Base-by-base conservation (phyloP, 37 sponge, comb jelly and placozoan species). In the Aplysina aerophoba region DNA sequence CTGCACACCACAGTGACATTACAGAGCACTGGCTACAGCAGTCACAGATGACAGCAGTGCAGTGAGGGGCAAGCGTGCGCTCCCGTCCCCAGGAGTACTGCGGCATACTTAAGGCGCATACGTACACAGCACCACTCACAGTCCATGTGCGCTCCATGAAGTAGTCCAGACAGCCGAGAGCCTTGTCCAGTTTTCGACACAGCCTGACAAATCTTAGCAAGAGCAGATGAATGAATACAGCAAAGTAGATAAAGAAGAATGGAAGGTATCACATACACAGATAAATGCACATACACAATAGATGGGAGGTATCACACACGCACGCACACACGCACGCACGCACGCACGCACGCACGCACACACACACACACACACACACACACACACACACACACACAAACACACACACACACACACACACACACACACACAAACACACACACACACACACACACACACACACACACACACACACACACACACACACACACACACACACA, bases 121-220 rank as follows among this genome's bases (percentile, higher is more conserved):
- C 50, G 8, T 8, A 44, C 50, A 50, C 39, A 0, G 80, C 16
- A 17, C 0, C 25, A 66, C 87, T 73, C 72, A 93, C 93, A 79
- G 68, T 59, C 93, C 93, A 93, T 14, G 50, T 19, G 25, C 84
- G 41, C 39, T 79, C 56, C 4, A 65, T 81, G 79, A 93, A 93
- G 88, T 87, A 89, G 36, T 84, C 82, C 27, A 93, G 40, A 50
- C 80, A 81, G 6, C 41, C 44, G 4, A 89, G 28, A n/a, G 90
- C 90, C 30, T 71, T 84, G 27, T 84, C 78, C 33, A 93, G 50
- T 53, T 93, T 93, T 4, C 38, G 34, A 44, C 87, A 93, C 21
- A 85, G 11, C 16, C 44, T 79, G 24, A 87, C 25, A 81, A 93
- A 84, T 60, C 90, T 89, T 3, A 3, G 8, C 50, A 44, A 44